Conservation (phyloP, 2,113 vertebrate genomes). For the Blennius ocellaris region DNA sequence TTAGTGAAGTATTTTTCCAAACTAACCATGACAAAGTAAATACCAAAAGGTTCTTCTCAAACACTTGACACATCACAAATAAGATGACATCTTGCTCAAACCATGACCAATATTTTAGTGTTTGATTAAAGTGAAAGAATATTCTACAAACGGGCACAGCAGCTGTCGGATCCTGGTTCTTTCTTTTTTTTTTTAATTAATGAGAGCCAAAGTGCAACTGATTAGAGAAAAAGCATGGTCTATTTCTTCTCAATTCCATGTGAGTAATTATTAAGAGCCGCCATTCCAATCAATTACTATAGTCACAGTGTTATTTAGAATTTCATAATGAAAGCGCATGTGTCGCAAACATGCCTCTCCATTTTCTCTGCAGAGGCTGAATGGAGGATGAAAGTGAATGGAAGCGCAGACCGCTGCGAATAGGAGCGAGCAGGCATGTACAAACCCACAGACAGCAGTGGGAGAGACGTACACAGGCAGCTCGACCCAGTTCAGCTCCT, state of each 20-base stretch:
- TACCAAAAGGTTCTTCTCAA: neutral
- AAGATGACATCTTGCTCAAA: neutral
- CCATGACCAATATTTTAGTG: neutral
- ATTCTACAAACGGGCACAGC: neutral
- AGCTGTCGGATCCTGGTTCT: neutral
- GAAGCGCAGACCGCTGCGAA: slow-evolving; percentile 43
- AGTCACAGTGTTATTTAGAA: slow-evolving; percentile 46
- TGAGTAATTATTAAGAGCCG: slow-evolving; percentile 13
- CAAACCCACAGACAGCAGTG: slow-evolving; percentile 64
- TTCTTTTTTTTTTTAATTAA: neutral
- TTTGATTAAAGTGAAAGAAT: neutral
- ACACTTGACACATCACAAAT: neutral
- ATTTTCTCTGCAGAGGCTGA: slow-evolving; percentile 63
- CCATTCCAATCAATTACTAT: slow-evolving; percentile 21
- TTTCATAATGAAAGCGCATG: slow-evolving; percentile 48
- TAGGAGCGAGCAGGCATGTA: slow-evolving; percentile 38
- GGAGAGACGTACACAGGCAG: slow-evolving; percentile 53
- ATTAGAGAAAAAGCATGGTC: slow-evolving; percentile 1
- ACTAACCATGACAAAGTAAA: neutral
- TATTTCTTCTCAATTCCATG: neutral
- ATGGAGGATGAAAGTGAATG: slow-evolving; percentile 74
- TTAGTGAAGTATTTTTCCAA: neutral
- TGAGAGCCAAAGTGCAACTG: neutral
- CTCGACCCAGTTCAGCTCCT: slow-evolving; percentile 70
- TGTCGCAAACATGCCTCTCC: slow-evolving; percentile 31